Conservation (phyloP, 2,797 vertebrate genomes). For the Nyctalus aviator region DNA sequence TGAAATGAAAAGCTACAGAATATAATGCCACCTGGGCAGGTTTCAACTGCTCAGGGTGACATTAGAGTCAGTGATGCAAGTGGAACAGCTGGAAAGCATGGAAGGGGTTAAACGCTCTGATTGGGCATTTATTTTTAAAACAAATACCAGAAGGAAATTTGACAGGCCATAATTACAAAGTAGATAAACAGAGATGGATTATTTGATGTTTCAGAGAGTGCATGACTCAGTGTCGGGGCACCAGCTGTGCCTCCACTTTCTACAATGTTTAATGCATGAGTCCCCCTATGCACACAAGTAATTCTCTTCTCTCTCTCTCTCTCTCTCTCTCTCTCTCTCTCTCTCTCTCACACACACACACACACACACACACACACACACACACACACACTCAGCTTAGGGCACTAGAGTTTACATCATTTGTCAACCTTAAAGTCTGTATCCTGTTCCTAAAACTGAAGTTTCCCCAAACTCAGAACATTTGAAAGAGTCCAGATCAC, state of each 20-base stretch:
- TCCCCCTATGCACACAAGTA: not conserved
- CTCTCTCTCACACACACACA: not conserved
- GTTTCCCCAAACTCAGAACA: not conserved
- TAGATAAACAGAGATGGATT: constrained; percentile 82
- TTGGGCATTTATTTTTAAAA: constrained; percentile 84
- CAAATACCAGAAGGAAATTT: constrained; percentile 76
- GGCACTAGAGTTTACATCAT: not conserved
- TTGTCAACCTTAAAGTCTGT: not conserved
- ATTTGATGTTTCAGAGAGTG: constrained; percentile 82
- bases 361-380: not conserved
- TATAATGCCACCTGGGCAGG: not conserved
- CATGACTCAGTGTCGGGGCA: constrained; percentile 76
- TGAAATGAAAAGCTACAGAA: constrained; percentile 56
- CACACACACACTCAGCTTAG: not conserved
- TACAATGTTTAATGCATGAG: constrained; percentile 46
- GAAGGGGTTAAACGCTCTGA: constrained; percentile 75
- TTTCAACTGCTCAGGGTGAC: constrained; percentile 58
- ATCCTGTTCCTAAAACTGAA: not conserved
- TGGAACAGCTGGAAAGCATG: not conserved
- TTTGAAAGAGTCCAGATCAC: not conserved
- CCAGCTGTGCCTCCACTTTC: constrained; percentile 80
- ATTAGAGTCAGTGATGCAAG: not conserved
- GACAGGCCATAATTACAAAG: constrained; percentile 84
- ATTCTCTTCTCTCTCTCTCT: not conserved
- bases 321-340: not conserved